Base-by-base conservation (phyloP, 2,888 invertebrate species). In the Xylophagus ater region DNA sequence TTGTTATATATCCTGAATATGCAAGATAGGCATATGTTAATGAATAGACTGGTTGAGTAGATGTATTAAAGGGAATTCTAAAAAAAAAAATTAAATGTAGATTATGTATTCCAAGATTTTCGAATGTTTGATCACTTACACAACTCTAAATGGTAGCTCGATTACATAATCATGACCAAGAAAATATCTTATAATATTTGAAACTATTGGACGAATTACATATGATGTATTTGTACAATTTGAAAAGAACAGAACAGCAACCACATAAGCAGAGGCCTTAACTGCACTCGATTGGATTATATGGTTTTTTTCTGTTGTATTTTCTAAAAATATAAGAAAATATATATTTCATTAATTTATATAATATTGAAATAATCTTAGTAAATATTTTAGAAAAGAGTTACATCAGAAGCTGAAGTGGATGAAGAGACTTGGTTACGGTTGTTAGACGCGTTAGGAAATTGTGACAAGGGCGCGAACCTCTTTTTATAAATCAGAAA, bases 1-100 rank as follows among this genome's bases (percentile, higher is more conserved):
- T 57, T 1, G 59, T 57, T 45, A 58, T 53, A 32, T 51, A 47
- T 4, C 60, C 57, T 26, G 60, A 57, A 29, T 53, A 49, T 19
- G 50, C 42, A 41, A 62, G 47, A 29, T 51, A 35, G 13, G 52
- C 20, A 45, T 58, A 61, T 25, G 54, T 54, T 25, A 54, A 10
- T 23, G 58, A 56, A 51, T 56, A 61, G 12, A 49, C 32, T 4
- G 55, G 47, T 26, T 51, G 40, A 8, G 47, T 44, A 37, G 54
- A 51, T 34, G 53, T 47, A 23, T 49, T 43, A 13, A 34, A 37
- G 4, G 60, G 59, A 14, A 57, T 34, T 37, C 60, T 60, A 36
- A 34, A 26, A 17, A 28, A 35, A 37, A 37, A 20, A 31, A 38
- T 17, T 26, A 33, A 34, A 17, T 9, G 8, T 13, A 13, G 19